These are phyloP conservation scores for Galaxea fascicularis DNA, from an alignment of 92 coral and sea anemone species.

Conservation along the genomic window DNA sequence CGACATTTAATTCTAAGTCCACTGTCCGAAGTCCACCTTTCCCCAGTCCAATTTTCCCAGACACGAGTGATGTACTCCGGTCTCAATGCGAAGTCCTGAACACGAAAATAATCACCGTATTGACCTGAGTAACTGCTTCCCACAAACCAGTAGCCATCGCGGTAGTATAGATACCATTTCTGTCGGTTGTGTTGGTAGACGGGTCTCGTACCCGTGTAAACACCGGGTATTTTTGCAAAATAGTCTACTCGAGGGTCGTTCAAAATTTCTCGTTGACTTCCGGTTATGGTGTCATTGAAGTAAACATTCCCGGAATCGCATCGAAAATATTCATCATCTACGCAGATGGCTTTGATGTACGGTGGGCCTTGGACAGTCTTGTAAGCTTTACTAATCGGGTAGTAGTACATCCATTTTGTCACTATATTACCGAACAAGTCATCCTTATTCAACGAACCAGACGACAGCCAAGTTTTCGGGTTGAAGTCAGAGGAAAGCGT, in stretches of 20 bases:
- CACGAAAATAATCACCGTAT: slow-evolving; percentile 27
- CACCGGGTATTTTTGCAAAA: slow-evolving; percentile 44
- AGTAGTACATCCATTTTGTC: slow-evolving; percentile 53
- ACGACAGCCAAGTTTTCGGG: slow-evolving; percentile 43
- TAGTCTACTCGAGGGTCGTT: slow-evolving; percentile 61
- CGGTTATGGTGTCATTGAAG: slow-evolving; percentile 65
- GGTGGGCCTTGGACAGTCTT: slow-evolving; percentile 16
- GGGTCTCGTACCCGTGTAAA: slow-evolving; percentile 46
- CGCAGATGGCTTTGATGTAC: slow-evolving; percentile 64
- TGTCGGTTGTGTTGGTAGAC: slow-evolving; percentile 67
- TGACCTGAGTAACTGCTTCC: slow-evolving; percentile 32
- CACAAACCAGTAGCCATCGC: slow-evolving; percentile 47
- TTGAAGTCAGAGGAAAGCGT: slow-evolving; percentile 45
- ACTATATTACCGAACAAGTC: slow-evolving; percentile 57
- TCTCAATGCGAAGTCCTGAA: slow-evolving; percentile 52
- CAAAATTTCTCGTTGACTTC: slow-evolving; percentile 28
- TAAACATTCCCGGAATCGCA: slow-evolving; percentile 67
- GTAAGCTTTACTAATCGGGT: slow-evolving; percentile 55
- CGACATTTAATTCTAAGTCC: slow-evolving; percentile 62
- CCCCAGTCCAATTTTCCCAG: slow-evolving; percentile 40
- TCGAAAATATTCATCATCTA: slow-evolving; percentile 46
- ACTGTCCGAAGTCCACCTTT: slow-evolving; percentile 41
- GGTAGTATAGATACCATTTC: slow-evolving; percentile 63
- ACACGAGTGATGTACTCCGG: slow-evolving; percentile 59
- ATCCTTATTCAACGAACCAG: slow-evolving; percentile 29